Conservation (phyloP, 2,797 vertebrate genomes). For the Melanitta fusca region DNA sequence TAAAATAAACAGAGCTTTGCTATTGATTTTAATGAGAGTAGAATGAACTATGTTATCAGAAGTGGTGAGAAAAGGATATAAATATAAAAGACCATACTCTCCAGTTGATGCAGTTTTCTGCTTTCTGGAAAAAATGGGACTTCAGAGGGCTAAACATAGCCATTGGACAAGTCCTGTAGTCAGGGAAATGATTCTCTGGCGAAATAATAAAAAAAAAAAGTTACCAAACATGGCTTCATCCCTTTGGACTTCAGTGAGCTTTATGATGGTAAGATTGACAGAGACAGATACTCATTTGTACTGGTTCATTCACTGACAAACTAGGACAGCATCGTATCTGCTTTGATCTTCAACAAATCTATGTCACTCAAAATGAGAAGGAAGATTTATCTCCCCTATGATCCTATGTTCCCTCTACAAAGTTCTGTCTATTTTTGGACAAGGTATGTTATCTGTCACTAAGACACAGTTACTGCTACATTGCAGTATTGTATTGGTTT, state of each 20-base stretch:
- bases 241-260: background rate
- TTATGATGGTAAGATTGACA: background rate
- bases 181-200: background rate
- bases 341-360: background rate
- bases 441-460: background rate
- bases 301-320: background rate
- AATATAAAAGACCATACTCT: background rate
- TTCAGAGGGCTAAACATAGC: background rate
- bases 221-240: background rate
- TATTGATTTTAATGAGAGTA: slow-evolving; percentile 22
- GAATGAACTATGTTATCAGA: background rate
- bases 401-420: background rate
- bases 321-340: background rate
- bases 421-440: background rate
- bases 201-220: background rate
- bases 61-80: background rate
- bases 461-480: background rate
- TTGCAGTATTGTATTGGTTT: background rate
- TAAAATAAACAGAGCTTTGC: slow-evolving; percentile 2
- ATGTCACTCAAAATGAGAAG: background rate
- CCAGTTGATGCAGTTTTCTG: background rate
- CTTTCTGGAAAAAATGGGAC: background rate
- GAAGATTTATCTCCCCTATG: background rate
- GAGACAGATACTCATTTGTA: background rate
- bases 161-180: background rate